Base-by-base conservation (phyloP, 1,140 invertebrate species). In the Chelonus insularis region DNA sequence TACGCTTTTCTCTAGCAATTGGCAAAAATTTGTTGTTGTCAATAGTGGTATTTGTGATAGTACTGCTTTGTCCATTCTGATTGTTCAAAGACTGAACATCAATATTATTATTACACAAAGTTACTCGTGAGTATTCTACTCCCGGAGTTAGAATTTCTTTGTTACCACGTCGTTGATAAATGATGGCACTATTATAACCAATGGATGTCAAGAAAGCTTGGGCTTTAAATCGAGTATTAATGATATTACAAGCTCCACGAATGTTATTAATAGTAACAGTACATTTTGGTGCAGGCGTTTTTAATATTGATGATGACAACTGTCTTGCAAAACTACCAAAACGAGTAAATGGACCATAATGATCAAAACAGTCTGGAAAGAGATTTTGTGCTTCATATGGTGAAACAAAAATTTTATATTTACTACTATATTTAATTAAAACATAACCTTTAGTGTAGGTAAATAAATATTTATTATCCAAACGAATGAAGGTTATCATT, bases 331-430 rank as follows among this genome's bases (percentile, higher is more conserved):
- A 43, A 18, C 41, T 16, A 18, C 41, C 41, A 18, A 43, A 43
- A 18, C 41, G 41, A 8, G 12, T 43, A 16, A 43, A 43, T 14
- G 8, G 16, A 2, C 12, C 14, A 8, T 43, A 43, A 43, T 43
- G 14, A 18, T 43, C 41, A 16, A 43, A 43, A 16, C 41, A 43
- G 8, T 43, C 41, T 2, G 41, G 41, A 18, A 43, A 43, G 4
- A 43, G 16, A 43, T 43, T 43, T 43, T 43, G 41, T 43, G 41
- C 41, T 43, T 43, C 41, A 18, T 43, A 43, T 43, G 41, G 41
- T 8, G 41, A 16, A 4, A 43, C 41, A 43, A 43, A 43, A 16
- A 43, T 43, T 16, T 43, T 43, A 43, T 43, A 43, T 20, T 43
- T 43, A 18, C 41, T 43, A 6, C 41, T 43, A 5, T 43, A 43